A percentile compares a stretch with the other conserved stretches of the same genome.
Conservation (phyloP, 2,113 vertebrate species). For the Petaurus breviceps region DNA sequence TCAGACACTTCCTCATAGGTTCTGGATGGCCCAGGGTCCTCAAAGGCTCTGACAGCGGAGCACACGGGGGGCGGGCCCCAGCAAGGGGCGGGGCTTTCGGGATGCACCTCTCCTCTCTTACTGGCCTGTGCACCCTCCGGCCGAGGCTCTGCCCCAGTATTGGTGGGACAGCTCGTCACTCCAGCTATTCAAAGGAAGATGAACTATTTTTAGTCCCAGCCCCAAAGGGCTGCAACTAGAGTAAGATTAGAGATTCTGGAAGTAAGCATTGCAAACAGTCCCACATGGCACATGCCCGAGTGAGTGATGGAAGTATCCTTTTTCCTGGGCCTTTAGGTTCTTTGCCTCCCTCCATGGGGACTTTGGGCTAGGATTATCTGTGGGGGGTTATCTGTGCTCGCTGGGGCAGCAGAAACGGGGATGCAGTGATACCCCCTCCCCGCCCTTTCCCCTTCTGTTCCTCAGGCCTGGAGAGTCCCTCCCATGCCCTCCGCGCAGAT, state of each 20-base stretch:
- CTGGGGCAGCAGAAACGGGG: neutral
- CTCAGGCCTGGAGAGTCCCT: slow-evolving; percentile 94
- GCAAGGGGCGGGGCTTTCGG: too few species aligned
- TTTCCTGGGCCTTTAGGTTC: neutral
- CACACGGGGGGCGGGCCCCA: neutral
- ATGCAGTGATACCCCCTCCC: neutral
- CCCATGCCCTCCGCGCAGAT: slow-evolving; percentile 93
- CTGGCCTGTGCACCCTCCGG: neutral
- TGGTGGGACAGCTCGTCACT: neutral
- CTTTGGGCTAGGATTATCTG: too few species aligned
- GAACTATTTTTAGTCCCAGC: neutral
- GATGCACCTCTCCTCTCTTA: too few species aligned
- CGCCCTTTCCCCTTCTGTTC: neutral
- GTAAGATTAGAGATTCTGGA: neutral
- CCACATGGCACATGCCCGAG: neutral
- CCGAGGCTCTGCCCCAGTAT: neutral
- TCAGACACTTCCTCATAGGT: neutral
- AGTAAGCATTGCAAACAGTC: neutral
- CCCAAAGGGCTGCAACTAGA: neutral
- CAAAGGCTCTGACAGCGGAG: neutral
- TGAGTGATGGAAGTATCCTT: neutral
- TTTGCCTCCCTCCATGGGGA: neutral
- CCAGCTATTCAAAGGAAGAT: neutral
- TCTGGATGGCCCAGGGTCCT: neutral
- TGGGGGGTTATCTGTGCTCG: neutral